These are phyloP conservation scores for Lithophane socia DNA, from an alignment of 2,888 invertebrate genomes.

Conservation along the genomic window DNA sequence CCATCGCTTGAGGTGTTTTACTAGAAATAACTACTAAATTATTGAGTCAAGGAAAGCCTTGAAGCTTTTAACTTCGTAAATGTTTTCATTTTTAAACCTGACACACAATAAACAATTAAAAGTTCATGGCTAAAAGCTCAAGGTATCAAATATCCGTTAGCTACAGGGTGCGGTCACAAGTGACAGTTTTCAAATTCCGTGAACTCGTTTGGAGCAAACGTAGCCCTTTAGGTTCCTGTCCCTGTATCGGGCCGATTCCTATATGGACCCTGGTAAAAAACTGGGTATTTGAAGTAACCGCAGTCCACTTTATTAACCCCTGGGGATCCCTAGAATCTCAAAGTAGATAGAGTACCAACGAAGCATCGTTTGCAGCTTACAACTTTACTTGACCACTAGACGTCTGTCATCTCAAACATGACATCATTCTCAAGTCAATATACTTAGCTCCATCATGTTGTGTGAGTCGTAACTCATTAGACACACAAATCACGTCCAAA, in stretches of 20 bases:
- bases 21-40: slow-evolving; percentile 33
- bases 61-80: slow-evolving; percentile 29
- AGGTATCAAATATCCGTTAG: slow-evolving; percentile 42
- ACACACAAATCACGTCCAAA: slow-evolving; percentile 61
- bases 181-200: slow-evolving; percentile 31
- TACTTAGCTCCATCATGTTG: slow-evolving; percentile 31
- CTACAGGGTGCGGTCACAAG: slow-evolving; percentile 26
- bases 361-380: slow-evolving; percentile 1
- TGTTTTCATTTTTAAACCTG: slow-evolving; percentile 27
- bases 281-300: not conserved
- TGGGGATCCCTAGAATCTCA: not conserved
- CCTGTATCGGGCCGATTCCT: not conserved
- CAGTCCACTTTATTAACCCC: not conserved
- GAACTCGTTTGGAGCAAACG: slow-evolving; percentile 6
- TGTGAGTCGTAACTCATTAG: slow-evolving; percentile 49
- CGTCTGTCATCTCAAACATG: slow-evolving; percentile 42
- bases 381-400: slow-evolving; percentile 27
- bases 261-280: not conserved
- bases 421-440: slow-evolving; percentile 57
- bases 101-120: slow-evolving; percentile 33
- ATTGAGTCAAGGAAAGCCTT: slow-evolving; percentile 34
- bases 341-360: not conserved
- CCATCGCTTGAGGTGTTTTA: slow-evolving; percentile 9
- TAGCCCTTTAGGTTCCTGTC: not conserved
- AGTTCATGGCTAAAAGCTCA: slow-evolving; percentile 44